Percentiles rank a stretch among this genome's conserved stretches.
These are phyloP conservation scores for Haemorhous mexicanus DNA, from an alignment of 2,113 vertebrate species.

Conservation along the genomic window DNA sequence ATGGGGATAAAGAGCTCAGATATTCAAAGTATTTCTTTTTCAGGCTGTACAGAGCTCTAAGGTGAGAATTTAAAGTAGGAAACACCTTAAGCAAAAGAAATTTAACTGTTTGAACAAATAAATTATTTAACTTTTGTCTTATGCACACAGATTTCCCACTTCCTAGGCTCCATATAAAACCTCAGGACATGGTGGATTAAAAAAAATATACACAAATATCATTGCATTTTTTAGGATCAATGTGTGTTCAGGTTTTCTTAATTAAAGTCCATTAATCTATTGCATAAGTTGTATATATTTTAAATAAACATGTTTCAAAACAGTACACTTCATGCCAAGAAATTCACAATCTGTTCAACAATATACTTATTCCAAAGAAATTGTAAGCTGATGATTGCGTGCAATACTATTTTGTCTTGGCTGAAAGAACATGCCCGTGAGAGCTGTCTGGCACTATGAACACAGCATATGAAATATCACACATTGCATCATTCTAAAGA, in stretches of 20 bases:
- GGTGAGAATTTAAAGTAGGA: background rate
- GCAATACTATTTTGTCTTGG: background rate
- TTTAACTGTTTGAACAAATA: background rate
- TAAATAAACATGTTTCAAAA: background rate
- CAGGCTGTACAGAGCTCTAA: background rate
- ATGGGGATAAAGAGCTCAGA: background rate
- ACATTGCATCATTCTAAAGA: background rate
- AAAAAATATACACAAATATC: background rate
- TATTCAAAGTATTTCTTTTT: background rate
- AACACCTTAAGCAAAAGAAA: background rate
- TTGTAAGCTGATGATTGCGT: fast-evolving
- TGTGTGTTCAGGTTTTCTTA: background rate
- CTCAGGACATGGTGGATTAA: fast-evolving
- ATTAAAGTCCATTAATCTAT: background rate
- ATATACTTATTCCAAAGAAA: background rate
- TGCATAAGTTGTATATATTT: background rate
- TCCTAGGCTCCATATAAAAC: background rate
- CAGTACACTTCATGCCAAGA: background rate
- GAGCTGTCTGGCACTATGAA: background rate
- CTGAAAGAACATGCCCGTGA: background rate
- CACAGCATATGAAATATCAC: background rate
- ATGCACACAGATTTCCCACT: background rate
- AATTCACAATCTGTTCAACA: background rate
- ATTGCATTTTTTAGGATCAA: background rate
- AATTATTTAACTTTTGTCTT: background rate